Evolutionary conservation across 2,113 vertebrate species (phyloP), one percentile per base, ranked within the genome.

Genomic region (Vulpes ferrilata): DNA sequence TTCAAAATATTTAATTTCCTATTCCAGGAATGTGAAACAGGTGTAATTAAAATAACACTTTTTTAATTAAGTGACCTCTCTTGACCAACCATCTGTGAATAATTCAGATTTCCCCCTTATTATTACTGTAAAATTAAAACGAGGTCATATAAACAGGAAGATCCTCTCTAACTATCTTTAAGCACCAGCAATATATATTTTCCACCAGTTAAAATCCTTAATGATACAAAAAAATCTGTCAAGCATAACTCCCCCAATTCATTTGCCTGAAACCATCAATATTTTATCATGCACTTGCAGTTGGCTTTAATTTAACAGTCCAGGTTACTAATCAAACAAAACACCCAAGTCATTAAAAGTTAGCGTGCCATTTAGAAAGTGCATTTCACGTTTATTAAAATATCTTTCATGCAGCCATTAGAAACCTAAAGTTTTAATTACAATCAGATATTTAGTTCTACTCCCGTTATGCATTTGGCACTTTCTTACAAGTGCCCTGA

Each of bases 241-340:
- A 99, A 99, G 99, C 99, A 99, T 99, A 99, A 99, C 99, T 99
- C 98, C 98, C 98, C 98, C 98, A 98, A 98, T 98, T 98, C 99
- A 99, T 98, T 99, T 99, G 99, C 99, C 99, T 99, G 99, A 99
- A 99, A 99, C 99, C 99, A 99, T 99, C 99, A 99, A 98, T 99
- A 99, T 99, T 99, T 99, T 99, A 99, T 99, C 99, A 99, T 98
- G 98, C 98, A 98, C 98, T 99, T 99, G 99, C 99, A 99, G 99
- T 99, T 99, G 99, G 99, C 98, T 99, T 99, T 99, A 99, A 99
- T 99, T 99, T 99, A 99, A 99, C 99, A 99, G 99, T 99, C 99
- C 99, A 99, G 99, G 99, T 99, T 99, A 99, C 99, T 99, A 99
- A 99, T 99, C 99, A 99, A 99, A 99, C 99, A 99, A 99, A 99